Base-by-base conservation (phyloP, 1,140 invertebrate genomes). In the Steinernema khuongi region DNA sequence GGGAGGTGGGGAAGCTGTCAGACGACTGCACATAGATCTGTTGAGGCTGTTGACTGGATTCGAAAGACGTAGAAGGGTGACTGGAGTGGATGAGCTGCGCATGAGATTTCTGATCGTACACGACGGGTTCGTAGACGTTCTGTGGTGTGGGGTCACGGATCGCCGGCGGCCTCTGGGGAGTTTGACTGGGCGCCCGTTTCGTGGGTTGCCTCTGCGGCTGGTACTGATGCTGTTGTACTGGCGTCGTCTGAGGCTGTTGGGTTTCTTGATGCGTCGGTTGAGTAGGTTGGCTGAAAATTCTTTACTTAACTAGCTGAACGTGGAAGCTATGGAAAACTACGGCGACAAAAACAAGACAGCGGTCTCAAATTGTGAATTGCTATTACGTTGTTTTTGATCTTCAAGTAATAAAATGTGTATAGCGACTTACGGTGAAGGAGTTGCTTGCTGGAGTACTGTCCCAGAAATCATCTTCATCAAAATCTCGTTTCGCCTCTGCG, bases 61-160 rank as follows among this genome's bases (percentile, higher is more conserved):
- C 50, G 50, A 60, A 60, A 60, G 50, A 60, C 50, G 50, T 60
- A n/a, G 50, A 60, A 4, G 50, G 50, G 19, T 60, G 50, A 26
- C 19, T 60, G 50, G 50, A 60, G 50, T 60, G 50, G 19, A 60
- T 60, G 50, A 60, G 50, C 50, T 60, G 50, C 22, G 50, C 14
- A 11, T 60, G 50, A 60, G 50, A 60, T 14, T 41, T 41, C 36
- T 7, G 7, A 11, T 41, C 36, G n/a, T 41, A 41, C n/a, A n/a
- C n/a, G n/a, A n/a, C 7, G 36, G 36, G 36, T 41, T 60, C 50
- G 19, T 17, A 60, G 22, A 60, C 11, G 22, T 60, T 60, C 19
- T 60, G 50, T n/a, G 11, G 4, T 11, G 50, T 2, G 14, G 50
- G 50, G 11, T 60, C 50, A 17, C 50, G 50, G 4, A 60, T 22